A percentile compares a stretch with the other conserved stretches of the same genome.
Evolutionary conservation across 2,113 vertebrate species (phyloP).

Genomic region (Calidris pugnax): DNA sequence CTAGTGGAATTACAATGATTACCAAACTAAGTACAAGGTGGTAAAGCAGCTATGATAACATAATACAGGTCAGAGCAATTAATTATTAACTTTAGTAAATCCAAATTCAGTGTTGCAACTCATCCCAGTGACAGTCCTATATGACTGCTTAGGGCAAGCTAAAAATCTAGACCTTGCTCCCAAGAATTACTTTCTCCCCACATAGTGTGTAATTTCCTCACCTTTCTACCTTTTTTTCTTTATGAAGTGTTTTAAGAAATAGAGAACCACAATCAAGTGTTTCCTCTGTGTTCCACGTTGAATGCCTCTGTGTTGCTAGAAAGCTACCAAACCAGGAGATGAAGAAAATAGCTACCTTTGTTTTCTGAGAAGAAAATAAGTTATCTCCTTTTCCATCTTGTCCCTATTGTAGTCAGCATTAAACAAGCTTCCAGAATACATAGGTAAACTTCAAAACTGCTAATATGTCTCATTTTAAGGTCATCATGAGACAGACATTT

Average conservation of each 20-base stretch:
- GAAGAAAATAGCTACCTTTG: not conserved
- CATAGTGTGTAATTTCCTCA: not conserved
- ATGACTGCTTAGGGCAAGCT: not conserved
- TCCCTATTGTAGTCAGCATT: not conserved
- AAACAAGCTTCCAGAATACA: not conserved
- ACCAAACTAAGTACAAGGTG: not conserved
- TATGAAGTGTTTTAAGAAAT: not conserved
- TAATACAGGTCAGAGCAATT: not conserved
- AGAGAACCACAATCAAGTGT: not conserved
- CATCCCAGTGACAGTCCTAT: not conserved
- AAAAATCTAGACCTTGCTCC: not conserved
- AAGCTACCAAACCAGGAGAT: not conserved
- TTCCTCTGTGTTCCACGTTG: not conserved
- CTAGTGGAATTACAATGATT: not conserved
- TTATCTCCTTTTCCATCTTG: not conserved
- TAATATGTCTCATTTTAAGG: not conserved
- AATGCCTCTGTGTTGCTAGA: not conserved
- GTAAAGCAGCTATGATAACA: not conserved
- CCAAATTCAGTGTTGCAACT: not conserved
- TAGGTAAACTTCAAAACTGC: not conserved
- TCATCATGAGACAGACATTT: not conserved
- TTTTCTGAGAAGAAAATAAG: not conserved
- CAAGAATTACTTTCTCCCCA: not conserved
- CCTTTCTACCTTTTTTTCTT: not conserved
- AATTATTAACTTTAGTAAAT: not conserved